phyloP scores from a whole-genome alignment of 2,113 vertebrate genomes.

The Dascyllus trimaculatus region DNA sequence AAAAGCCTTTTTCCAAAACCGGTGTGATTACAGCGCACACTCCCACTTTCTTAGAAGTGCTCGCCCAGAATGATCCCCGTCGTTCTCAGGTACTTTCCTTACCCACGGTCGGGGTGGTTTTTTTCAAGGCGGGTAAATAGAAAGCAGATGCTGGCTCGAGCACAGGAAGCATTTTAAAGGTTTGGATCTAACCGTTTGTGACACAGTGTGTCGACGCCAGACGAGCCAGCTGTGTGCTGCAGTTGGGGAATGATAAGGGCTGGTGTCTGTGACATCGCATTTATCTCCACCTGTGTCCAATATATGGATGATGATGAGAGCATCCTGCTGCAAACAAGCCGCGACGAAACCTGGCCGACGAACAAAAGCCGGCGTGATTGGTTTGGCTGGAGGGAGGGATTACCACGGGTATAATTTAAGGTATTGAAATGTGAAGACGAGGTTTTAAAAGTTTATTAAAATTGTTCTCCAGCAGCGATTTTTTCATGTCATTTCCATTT shows the following conservation, averaged over 20 bases:
- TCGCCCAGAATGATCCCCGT: constrained; percentile 13
- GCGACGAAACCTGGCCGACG: constrained; percentile 32
- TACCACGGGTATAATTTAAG: constrained; percentile 21
- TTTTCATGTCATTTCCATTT: constrained; percentile 45
- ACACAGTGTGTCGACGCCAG: constrained; percentile 59
- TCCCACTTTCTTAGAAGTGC: not conserved
- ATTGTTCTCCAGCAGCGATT: constrained; percentile 2
- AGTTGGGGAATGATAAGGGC: constrained; percentile 21
- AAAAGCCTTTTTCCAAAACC: constrained; percentile 37
- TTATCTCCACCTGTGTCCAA: constrained; percentile 66
- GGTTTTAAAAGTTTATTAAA: constrained; percentile 41
- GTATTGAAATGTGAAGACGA: constrained; percentile 41
- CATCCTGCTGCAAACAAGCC: constrained; percentile 38
- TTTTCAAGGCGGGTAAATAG: constrained; percentile 69
- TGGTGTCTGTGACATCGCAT: constrained; percentile 30
- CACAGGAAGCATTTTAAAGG: constrained; percentile 66
- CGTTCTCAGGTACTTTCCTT: constrained; percentile 57
- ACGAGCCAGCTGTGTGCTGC: constrained; percentile 53
- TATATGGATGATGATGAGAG: constrained; percentile 53
- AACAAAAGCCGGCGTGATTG: constrained; percentile 45
- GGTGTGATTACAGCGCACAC: constrained; percentile 33
- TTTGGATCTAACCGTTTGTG: constrained; percentile 68
- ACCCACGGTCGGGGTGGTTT: not conserved
- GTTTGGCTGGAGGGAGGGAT: constrained; percentile 32
- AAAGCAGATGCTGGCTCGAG: constrained; percentile 78